Conservation (phyloP, 1,140 invertebrate genomes). For the Drosophila ambigua region DNA sequence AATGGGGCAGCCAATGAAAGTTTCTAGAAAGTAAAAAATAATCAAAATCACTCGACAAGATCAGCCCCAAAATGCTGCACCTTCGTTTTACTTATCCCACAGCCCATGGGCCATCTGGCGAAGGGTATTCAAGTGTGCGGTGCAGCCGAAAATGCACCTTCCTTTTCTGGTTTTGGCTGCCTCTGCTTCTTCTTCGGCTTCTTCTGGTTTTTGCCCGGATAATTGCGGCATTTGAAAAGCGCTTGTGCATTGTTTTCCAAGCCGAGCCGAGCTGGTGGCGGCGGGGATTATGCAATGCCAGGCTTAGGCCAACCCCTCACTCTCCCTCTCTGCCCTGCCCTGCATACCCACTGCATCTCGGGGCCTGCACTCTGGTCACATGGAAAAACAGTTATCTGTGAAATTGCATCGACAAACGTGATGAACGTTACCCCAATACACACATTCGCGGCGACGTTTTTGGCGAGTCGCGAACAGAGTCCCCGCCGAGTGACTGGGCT, state of each 20-base stretch:
- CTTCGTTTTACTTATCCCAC: too few species aligned
- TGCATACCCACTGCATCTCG: neutral
- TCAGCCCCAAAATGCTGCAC: too few species aligned
- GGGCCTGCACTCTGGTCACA: conserved; percentile 29
- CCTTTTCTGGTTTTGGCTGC: conserved; percentile 5
- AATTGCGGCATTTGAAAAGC: conserved; percentile 79
- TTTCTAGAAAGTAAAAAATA: too few species aligned
- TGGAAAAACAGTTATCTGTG: conserved; percentile 79
- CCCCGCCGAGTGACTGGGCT: too few species aligned
- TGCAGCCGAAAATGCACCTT: too few species aligned
- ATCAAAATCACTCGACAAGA: too few species aligned
- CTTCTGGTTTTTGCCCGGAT: conserved; percentile 53
- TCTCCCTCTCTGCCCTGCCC: neutral
- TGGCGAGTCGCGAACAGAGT: conserved; percentile 24
- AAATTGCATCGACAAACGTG: conserved; percentile 81
- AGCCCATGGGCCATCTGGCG: too few species aligned
- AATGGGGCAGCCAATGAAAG: too few species aligned
- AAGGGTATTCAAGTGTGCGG: too few species aligned
- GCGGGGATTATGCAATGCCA: conserved; percentile 64
- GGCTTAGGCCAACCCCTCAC: conserved; percentile 1
- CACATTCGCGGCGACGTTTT: conserved; percentile 9
- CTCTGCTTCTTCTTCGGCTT: conserved; percentile 33
- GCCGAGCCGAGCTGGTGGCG: conserved; percentile 34
- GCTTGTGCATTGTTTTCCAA: conserved; percentile 69
- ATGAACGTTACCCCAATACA: conserved; percentile 80